Evolutionary conservation across 1,140 invertebrate species (phyloP), one percentile per base, ranked within the genome.

Genomic region (Hycleus phaleratus): DNA sequence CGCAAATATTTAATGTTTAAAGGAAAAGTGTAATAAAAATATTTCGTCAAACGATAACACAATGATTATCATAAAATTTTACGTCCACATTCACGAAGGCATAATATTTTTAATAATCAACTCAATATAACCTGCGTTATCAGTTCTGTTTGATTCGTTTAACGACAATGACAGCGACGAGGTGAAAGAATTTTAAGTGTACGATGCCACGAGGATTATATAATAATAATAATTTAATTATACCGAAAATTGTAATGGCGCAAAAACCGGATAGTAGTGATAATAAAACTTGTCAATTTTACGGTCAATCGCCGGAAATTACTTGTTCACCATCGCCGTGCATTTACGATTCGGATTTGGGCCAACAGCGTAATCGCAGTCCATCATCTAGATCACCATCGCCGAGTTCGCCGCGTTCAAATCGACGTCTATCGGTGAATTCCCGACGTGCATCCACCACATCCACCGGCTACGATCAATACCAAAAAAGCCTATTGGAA

Each of bases 401-500:
- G 2, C 68, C 69, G 5, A 48, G 43, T 7, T 61, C 65, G 0
- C 67, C 69, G 6, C 56, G 59, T 38, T 40, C 51, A 7, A 55
- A 56, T 2, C 60, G 69, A 6, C 59, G 68, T 32, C 7, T 65
- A 67, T 39, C 53, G 67, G 24, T 57, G 64, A 11, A 65, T 63
- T 38, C 53, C 51, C 32, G 32, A 10, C 64, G 65, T n/a, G 59
- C 70, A 10, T 69, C 65, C 2, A 75, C 70, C 0, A 78, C 76
- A 5, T 63, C 65, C 0, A 67, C 75, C 8, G 90, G 90, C 2
- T 92, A 92, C 65, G 86, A 87, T 56, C 86, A 89, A 68, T 91
- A 91, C 77, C 80, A 85, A 62, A 83, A 81, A 59, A 85, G 81
- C 11, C 72, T 91, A n/a, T 70, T 90, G 44, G 81, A 86, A 66